Base-by-base conservation (phyloP, 2,113 vertebrate genomes). In the Microcebus jonahi region DNA sequence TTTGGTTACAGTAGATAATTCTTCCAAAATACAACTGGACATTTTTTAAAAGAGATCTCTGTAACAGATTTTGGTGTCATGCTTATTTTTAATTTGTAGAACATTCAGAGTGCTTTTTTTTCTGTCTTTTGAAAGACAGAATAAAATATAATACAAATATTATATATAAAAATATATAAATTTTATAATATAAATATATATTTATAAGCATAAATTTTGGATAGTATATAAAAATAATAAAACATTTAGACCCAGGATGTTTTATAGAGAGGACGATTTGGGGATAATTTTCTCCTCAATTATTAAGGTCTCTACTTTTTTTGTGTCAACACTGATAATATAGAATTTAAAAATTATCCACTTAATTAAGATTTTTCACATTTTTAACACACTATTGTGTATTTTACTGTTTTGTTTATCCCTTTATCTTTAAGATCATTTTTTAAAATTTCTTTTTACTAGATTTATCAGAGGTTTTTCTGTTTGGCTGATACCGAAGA, bases 331-430 rank as follows among this genome's bases (percentile, higher is more conserved):
- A 18, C 31, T 50, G 15, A 34, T 89, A 34, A 48, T 92, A 39
- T 71, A n/a, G 55, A 50, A 79, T 84, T 83, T 88, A 4, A 67
- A 59, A 50, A 50, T 68, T 88, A 71, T 23, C 34, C 71, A 34
- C 34, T 61, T 45, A 53, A n/a, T 45, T 90, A 71, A 85, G n/a
- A 48, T 63, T 84, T 89, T 93, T 85, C 18, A 55, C 34, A 27
- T 85, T 90, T 90, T 84, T 93, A 53, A 79, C 15, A n/a, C 31
- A 90, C 42, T 76, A 17, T 31, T 85, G 1, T 50, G 6, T 81
- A 45, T n/a, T 92, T 95, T 81, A 88, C 31, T 50, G 20, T 50
- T 82, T 71, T 59, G 11, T 89, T 91, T 95, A 65, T 91, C 36
- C 63, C 31, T 50, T 6, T 83, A 21, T 55, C 27, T 63, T 59